These are phyloP conservation scores for Paracyclopina nana DNA, from an alignment of 1,140 invertebrate species.

Conservation along the genomic window DNA sequence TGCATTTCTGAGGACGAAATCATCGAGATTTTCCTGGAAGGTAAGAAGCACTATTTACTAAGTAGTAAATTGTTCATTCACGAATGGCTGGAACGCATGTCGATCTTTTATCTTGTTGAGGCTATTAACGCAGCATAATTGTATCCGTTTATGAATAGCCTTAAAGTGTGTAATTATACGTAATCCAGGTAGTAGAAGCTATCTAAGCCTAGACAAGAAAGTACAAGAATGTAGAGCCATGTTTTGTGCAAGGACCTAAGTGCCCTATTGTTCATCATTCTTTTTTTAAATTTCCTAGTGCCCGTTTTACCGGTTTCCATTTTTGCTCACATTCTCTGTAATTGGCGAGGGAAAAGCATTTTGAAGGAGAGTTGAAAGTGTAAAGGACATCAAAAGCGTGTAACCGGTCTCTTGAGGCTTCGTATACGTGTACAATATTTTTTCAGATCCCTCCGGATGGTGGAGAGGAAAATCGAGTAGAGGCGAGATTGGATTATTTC, in stretches of 20 bases:
- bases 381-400: neutral
- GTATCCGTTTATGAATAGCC: too few relatives aligned
- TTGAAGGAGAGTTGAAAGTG: neutral
- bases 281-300: too few relatives aligned
- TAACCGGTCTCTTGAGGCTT: neutral
- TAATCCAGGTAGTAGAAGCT: too few relatives aligned
- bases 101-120: neutral
- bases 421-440: neutral
- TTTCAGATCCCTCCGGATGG: conserved; percentile 13
- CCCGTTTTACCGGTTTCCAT: neutral
- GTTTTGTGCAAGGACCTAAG: too few relatives aligned
- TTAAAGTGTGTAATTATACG: too few relatives aligned
- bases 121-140: neutral
- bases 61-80: neutral
- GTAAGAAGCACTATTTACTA: neutral
- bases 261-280: too few relatives aligned
- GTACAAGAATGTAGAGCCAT: too few relatives aligned
- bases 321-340: neutral
- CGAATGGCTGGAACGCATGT: neutral
- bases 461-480: neutral
- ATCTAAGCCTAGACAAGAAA: too few relatives aligned
- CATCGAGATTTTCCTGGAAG: neutral
- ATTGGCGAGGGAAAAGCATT: neutral
- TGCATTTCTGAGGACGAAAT: neutral
- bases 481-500: conserved; percentile 4